phyloP scores from a whole-genome alignment of 2,888 invertebrate species.

The Lasius fuliginosus region DNA sequence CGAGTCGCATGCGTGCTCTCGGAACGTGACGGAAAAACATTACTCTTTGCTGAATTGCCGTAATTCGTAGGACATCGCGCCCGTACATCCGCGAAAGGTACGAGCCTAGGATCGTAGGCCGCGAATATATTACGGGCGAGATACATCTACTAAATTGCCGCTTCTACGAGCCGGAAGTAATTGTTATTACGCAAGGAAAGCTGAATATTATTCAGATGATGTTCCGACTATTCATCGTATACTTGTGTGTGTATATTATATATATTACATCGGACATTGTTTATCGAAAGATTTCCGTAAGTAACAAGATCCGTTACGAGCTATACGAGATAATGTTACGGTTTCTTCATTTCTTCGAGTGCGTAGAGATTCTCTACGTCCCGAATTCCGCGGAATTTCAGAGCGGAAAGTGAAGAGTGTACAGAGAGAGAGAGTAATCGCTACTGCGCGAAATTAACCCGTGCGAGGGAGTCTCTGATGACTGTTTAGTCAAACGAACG shows the following conservation, averaged over 20 bases:
- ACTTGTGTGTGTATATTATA: background rate
- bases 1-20: conserved; percentile 62
- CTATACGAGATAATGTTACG: conserved; percentile 1
- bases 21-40: conserved; percentile 76
- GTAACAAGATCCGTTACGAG: background rate
- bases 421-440: conserved; percentile 12
- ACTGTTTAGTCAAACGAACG: conserved; percentile 84
- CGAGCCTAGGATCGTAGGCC: conserved; percentile 58
- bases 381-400: conserved; percentile 2
- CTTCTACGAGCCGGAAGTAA: conserved; percentile 57
- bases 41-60: conserved; percentile 72
- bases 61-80: conserved; percentile 71
- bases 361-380: background rate
- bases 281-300: conserved; percentile 22
- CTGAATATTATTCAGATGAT: conserved; percentile 50
- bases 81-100: conserved; percentile 45
- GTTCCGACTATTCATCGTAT: conserved; percentile 26
- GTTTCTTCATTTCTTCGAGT: background rate
- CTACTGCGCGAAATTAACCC: conserved; percentile 24
- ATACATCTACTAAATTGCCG: conserved; percentile 25
- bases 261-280: background rate
- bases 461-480: conserved; percentile 71
- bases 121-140: conserved; percentile 57
- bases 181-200: conserved; percentile 37
- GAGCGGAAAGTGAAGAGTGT: background rate